phyloP scores from a whole-genome alignment of 1,140 invertebrate genomes.

The Magallana gigas region DNA sequence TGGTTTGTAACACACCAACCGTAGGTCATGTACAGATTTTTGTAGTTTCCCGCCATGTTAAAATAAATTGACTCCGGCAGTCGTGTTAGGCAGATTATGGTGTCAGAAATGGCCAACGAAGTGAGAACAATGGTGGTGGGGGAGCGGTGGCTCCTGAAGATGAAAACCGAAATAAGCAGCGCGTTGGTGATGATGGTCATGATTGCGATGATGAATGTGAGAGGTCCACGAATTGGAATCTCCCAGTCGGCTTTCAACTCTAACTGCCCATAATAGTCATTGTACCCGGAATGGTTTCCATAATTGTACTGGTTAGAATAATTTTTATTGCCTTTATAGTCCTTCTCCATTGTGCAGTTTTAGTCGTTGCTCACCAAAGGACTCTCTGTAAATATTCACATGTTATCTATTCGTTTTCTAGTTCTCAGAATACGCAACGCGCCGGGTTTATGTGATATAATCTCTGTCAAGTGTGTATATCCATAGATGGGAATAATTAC shows the following conservation, averaged over 20 bases:
- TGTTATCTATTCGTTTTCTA: background rate
- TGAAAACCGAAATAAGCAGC: constrained; percentile 51
- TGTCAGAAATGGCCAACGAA: constrained; percentile 47
- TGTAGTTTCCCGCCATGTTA: constrained; percentile 46
- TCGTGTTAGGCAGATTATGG: constrained; percentile 45
- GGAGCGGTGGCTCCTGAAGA: constrained; percentile 39
- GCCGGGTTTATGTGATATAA: background rate
- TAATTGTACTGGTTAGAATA: background rate
- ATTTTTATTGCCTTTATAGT: background rate
- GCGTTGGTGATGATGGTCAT: constrained; percentile 46
- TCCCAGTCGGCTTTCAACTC: constrained; percentile 30
- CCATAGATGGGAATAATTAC: too few species aligned
- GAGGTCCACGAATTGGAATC: background rate
- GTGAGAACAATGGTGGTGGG: constrained; percentile 49
- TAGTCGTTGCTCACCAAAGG: background rate
- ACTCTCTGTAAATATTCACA: background rate
- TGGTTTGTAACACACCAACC: constrained; percentile 48
- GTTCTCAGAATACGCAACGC: background rate
- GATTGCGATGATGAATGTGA: constrained; percentile 17
- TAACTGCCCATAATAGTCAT: background rate
- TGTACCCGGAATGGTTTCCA: background rate
- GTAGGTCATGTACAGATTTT: constrained; percentile 28
- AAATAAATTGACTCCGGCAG: constrained; percentile 46
- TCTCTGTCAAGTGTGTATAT: background rate
- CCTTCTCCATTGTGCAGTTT: background rate